These are phyloP conservation scores for Agrochola lychnidis DNA, from an alignment of 2,888 invertebrate genomes.

Conservation along the genomic window DNA sequence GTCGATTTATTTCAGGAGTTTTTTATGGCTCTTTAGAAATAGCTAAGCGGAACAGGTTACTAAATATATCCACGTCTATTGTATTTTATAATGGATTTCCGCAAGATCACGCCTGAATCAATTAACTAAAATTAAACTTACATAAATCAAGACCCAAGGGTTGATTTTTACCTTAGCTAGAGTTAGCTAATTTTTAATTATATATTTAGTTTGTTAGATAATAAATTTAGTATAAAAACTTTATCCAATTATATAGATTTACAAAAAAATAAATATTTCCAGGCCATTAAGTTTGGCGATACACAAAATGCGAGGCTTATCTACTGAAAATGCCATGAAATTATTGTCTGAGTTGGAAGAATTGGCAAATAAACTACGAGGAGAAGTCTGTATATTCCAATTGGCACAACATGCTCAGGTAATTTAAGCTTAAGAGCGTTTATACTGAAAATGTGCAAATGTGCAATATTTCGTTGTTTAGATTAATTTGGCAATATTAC, in stretches of 20 bases:
- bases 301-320: constrained; percentile 95
- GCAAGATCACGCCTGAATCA: too few relatives aligned
- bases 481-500: too few relatives aligned
- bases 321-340: constrained; percentile 92
- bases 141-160: too few relatives aligned
- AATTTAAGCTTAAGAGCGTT: constrained; percentile 10
- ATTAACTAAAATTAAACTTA: too few relatives aligned
- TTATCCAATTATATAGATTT: neutral
- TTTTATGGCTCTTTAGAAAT: too few relatives aligned
- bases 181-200: neutral
- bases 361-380: constrained; percentile 91
- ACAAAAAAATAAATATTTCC: constrained; percentile 63
- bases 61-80: too few relatives aligned
- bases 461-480: too few relatives aligned
- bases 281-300: constrained; percentile 93
- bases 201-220: neutral
- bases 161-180: too few relatives aligned
- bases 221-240: neutral
- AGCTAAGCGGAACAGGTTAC: too few relatives aligned
- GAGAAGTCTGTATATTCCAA: constrained; percentile 97
- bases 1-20: too few relatives aligned
- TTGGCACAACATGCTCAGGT: constrained; percentile 94
- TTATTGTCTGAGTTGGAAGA: constrained; percentile 91
- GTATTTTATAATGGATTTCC: too few relatives aligned
- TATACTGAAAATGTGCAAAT: too few relatives aligned